Conservation (phyloP, 1,140 invertebrate genomes). For the Pentalonia nigronervosa region DNA sequence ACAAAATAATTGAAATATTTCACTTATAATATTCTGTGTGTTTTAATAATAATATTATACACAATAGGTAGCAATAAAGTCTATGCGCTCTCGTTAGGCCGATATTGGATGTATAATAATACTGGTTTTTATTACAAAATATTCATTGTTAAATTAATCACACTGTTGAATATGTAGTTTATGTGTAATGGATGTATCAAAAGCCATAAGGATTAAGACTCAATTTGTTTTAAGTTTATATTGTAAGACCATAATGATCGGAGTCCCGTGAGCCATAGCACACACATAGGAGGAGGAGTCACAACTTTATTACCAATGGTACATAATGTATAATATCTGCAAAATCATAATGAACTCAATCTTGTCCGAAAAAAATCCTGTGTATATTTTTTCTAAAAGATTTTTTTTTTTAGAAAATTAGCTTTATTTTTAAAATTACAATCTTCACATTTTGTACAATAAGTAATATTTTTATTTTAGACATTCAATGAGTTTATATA, state of each 20-base stretch:
- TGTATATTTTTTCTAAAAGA: too few species aligned
- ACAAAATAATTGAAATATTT: constrained; percentile 2
- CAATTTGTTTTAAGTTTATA: neutral
- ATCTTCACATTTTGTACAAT: too few species aligned
- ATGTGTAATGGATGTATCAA: neutral
- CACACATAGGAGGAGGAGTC: too few species aligned
- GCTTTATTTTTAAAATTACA: too few species aligned
- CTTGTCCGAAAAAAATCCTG: too few species aligned
- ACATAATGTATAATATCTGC: too few species aligned
- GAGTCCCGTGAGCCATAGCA: too few species aligned
- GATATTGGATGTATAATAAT: neutral
- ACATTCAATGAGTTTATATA: too few species aligned
- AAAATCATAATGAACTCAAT: too few species aligned
- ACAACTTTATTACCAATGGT: too few species aligned
- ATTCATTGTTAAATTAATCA: neutral
- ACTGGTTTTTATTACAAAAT: neutral
- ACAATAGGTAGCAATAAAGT: neutral
- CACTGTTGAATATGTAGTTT: neutral
- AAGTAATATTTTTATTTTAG: too few species aligned
- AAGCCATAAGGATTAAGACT: neutral
- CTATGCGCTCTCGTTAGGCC: neutral
- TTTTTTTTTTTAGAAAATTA: too few species aligned
- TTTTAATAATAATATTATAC: neutral
- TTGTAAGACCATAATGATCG: neutral
- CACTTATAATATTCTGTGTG: neutral